phyloP scores from a whole-genome alignment of 2,113 vertebrate species.

The Octodon degus region DNA sequence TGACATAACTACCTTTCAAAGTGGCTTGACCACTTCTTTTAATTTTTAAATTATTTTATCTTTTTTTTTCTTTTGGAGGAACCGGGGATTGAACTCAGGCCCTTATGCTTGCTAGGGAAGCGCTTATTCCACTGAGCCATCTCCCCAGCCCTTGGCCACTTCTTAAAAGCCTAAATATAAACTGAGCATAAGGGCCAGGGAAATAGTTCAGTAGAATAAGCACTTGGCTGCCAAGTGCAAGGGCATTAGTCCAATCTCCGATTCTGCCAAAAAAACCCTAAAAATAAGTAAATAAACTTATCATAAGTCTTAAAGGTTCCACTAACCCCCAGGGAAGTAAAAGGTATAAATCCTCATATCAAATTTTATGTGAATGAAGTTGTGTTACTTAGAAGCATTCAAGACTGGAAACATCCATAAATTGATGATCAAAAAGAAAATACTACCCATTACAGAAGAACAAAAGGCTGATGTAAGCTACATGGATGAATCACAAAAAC shows the following conservation, averaged over 20 bases:
- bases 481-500: not conserved
- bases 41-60: too few relatives aligned
- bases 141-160: not conserved
- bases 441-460: not conserved
- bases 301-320: not conserved
- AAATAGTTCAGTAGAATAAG: too few relatives aligned
- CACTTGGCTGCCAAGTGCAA: too few relatives aligned
- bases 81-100: too few relatives aligned
- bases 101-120: too few relatives aligned
- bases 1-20: too few relatives aligned
- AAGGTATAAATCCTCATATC: not conserved
- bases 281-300: not conserved
- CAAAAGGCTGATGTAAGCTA: not conserved
- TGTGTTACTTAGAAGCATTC: not conserved
- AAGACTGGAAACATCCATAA: not conserved
- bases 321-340: too few relatives aligned
- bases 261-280: not conserved
- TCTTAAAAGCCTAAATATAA: not conserved
- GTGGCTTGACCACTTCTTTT: too few relatives aligned
- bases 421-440: not conserved
- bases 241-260: too few relatives aligned
- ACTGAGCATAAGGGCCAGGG: too few relatives aligned
- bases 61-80: too few relatives aligned
- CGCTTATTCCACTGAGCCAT: too few relatives aligned
- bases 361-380: not conserved